Conservation (phyloP, 92 coral and sea anemone species). For the Bergia sp. region DNA sequence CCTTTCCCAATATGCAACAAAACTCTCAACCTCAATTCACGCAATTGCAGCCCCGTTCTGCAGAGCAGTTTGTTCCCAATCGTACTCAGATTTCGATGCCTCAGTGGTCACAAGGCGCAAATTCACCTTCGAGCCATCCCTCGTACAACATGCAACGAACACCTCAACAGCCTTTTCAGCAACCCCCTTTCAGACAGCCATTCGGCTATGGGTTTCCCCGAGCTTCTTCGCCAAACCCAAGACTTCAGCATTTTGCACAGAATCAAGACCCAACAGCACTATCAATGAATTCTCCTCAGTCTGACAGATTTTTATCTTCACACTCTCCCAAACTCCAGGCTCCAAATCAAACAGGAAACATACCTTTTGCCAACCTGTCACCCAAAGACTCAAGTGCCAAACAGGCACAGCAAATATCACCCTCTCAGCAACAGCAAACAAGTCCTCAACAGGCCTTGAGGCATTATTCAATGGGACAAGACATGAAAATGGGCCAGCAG, state of each 20-base stretch:
- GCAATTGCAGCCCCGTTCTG: conserved; percentile 72
- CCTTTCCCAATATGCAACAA: conserved; percentile 76
- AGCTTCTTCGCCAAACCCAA: conserved; percentile 72
- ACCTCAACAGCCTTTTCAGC: conserved; percentile 65
- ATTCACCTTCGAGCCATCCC: conserved; percentile 62
- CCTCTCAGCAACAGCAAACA: conserved; percentile 68
- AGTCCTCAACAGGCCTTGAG: conserved; percentile 78
- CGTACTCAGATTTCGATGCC: conserved; percentile 82
- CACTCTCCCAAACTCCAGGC: conserved; percentile 85
- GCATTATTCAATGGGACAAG: conserved; percentile 67
- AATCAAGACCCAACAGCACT: conserved; percentile 64
- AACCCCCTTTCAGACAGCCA: conserved; percentile 79
- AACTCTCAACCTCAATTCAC: conserved; percentile 78
- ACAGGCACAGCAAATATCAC: conserved; percentile 64
- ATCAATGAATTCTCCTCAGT: conserved; percentile 54
- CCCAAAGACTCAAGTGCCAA: conserved; percentile 81
- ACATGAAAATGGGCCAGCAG: conserved; percentile 75
- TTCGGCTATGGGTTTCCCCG: conserved; percentile 86
- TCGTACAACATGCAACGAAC: conserved; percentile 65
- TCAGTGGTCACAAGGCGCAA: conserved; percentile 73
- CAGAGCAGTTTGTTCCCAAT: conserved; percentile 60
- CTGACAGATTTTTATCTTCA: conserved; percentile 68
- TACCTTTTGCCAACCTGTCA: conserved; percentile 72
- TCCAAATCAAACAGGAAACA: conserved; percentile 66
- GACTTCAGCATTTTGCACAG: conserved; percentile 85